Conservation (phyloP, 2,888 invertebrate species). For the Cheiracanthium punctorium region DNA sequence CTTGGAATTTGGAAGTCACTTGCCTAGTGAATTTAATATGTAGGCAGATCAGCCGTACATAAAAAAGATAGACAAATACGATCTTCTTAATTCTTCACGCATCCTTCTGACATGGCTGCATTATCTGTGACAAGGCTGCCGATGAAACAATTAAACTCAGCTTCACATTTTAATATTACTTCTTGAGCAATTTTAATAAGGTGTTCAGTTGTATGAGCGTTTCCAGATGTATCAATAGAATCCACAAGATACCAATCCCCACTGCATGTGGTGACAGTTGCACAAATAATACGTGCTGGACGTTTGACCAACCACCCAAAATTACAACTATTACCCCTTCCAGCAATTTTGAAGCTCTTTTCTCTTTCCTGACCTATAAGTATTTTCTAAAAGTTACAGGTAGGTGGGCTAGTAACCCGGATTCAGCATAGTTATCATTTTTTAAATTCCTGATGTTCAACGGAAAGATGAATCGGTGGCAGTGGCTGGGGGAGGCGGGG, state of each 20-base stretch:
- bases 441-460: neutral
- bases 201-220: neutral
- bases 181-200: neutral
- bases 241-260: neutral
- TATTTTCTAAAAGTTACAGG: neutral
- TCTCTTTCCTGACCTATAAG: neutral
- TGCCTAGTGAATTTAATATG: no score
- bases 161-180: neutral
- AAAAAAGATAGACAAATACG: no score
- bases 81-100: no score
- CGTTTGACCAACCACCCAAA: constrained; percentile 15
- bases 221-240: neutral
- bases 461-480: neutral
- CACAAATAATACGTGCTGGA: neutral
- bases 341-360: neutral
- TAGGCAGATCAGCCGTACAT: no score
- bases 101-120: neutral
- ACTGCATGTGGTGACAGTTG: neutral
- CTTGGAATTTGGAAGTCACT: no score
- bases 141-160: neutral
- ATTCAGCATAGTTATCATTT: neutral
- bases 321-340: neutral
- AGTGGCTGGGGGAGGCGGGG: no score
- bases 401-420: neutral
- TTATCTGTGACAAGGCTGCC: neutral